Percentiles rank a stretch among this genome's conserved stretches.
Conservation (phyloP, 2,888 invertebrate species). For the Pasiphila rectangulata region DNA sequence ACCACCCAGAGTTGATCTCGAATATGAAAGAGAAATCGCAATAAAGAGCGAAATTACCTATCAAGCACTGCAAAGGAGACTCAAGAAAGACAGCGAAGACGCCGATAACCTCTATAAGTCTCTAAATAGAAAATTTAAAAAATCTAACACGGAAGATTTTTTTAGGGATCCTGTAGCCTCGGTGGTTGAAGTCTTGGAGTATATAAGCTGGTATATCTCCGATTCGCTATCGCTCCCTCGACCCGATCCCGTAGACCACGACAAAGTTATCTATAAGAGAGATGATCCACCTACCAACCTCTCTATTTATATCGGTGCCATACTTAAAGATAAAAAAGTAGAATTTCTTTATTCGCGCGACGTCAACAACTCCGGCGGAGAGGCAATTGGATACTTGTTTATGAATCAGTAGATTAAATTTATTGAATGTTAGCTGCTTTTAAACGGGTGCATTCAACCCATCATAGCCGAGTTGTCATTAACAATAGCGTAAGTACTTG, state of each 20-base stretch:
- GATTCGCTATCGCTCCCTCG: slow-evolving; percentile 8
- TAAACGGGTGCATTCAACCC: neutral
- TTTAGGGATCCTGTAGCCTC: slow-evolving; percentile 13
- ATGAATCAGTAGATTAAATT: slow-evolving; percentile 1
- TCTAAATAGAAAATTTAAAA: slow-evolving; percentile 8
- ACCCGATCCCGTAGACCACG: slow-evolving; percentile 9
- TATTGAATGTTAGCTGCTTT: no score
- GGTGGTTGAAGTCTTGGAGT: slow-evolving; percentile 12
- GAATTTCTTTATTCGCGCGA: neutral
- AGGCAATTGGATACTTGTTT: slow-evolving; percentile 2
- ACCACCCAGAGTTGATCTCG: neutral
- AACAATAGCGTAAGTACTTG: no score
- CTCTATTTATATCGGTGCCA: neutral
- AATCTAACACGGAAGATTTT: slow-evolving; percentile 7
- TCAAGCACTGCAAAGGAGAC: neutral
- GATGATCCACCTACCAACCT: neutral
- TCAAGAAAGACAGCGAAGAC: neutral
- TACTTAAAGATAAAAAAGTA: slow-evolving; percentile 1
- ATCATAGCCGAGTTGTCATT: neutral
- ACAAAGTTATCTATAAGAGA: slow-evolving; percentile 9
- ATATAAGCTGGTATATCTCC: slow-evolving; percentile 5
- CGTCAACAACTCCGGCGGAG: neutral
- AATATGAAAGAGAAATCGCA: slow-evolving; percentile 1
- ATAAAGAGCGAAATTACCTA: slow-evolving; percentile 1
- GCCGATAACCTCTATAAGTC: slow-evolving; percentile 2